Base-by-base conservation (phyloP, 2,113 vertebrate genomes). In the Trichechus manatus region DNA sequence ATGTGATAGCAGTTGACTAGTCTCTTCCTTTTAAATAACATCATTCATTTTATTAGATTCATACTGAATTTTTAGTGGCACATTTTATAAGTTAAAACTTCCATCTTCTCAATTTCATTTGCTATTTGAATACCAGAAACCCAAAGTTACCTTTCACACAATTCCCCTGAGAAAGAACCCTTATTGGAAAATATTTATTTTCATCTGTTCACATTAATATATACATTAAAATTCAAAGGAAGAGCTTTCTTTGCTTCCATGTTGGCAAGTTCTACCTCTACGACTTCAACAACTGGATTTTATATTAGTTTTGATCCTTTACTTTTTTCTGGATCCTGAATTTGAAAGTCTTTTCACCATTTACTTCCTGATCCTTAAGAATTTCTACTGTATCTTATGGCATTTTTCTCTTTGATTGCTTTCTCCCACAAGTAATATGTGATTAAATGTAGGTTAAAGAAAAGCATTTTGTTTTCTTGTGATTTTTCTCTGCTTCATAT, bases 21-120 rank as follows among this genome's bases (percentile, higher is more conserved):
- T 72, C 90, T 96, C 80, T 95, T 86, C 27, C 66, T 93, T 85
- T 94, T 75, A 97, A 97, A 91, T 94, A 96, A 66, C 10, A 66
- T 61, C 78, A 89, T 70, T 77, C 50, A 87, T 98, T 92, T 95
- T 98, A 92, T 95, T 96, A 72, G 47, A 66, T 89, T 95, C 15
- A 8, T 96, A 44, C 95, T 83, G 94, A 93, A 90, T 96, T 29
- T 50, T 98, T 96, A 94, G 85, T 92, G 89, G 11, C 75, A 87
- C 36, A 87, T 95, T 95, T 94, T 66, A 66, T 87, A 97, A 95
- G 61, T 90, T 85, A 29, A 97, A 91, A 10, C 14, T 92, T 23
- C 42, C 3, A 81, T 96, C 25, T 92, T 93, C 88, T 97, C 89
- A 92, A 82, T 88, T 91, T 66, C 39, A 90, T 89, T 98, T 94